Percentiles rank a stretch among this genome's conserved stretches.
phyloP scores from a whole-genome alignment of 2,797 vertebrate genomes.

The Thamnophis elegans region DNA sequence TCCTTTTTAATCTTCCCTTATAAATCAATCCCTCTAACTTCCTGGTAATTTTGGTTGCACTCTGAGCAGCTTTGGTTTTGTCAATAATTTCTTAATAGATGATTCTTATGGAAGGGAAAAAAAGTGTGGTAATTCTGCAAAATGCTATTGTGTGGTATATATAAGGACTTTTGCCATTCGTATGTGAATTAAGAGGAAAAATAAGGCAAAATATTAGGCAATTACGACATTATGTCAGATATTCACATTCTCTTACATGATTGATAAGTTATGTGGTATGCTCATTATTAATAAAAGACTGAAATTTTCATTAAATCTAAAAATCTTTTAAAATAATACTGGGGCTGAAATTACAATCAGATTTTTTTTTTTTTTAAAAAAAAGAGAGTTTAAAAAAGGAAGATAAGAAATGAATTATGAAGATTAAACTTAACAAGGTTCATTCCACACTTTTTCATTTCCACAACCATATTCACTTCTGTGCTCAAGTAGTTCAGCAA shows the following conservation, averaged over 20 bases:
- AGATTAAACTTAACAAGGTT: constrained; percentile 24
- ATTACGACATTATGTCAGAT: neutral
- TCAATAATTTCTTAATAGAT: constrained; percentile 14
- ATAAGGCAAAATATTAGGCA: neutral
- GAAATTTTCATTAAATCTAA: neutral
- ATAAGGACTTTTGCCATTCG: neutral
- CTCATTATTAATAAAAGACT: neutral
- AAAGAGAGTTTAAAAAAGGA: constrained; percentile 1
- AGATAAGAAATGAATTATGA: constrained; percentile 48
- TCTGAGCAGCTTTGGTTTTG: neutral
- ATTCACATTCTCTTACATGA: neutral
- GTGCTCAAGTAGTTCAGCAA: neutral
- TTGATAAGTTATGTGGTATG: neutral
- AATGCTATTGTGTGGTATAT: neutral
- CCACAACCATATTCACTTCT: neutral
- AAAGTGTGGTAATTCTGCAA: neutral
- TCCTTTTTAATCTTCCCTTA: constrained; percentile 19
- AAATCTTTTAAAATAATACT: neutral
- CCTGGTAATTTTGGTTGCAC: constrained; percentile 23
- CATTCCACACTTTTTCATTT: neutral
- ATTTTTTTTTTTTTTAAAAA: neutral
- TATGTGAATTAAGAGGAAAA: neutral
- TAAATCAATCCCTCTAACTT: constrained; percentile 16
- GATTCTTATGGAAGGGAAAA: neutral
- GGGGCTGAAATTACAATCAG: neutral